Evolutionary conservation across 2,113 vertebrate species (phyloP).

Genomic region (Neotoma lepida): DNA sequence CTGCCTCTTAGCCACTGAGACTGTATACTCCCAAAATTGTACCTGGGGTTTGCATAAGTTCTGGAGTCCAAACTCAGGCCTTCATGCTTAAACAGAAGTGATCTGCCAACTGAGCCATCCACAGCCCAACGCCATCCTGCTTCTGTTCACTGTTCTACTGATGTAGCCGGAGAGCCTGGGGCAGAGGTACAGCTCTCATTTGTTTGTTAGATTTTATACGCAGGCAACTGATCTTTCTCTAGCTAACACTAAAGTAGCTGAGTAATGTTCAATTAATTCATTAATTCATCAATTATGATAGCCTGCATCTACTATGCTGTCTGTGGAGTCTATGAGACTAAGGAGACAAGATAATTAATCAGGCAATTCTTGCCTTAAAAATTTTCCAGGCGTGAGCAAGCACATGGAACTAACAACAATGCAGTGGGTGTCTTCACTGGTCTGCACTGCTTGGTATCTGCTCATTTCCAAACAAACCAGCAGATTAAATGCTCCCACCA

Average conservation of each 20-base stretch:
- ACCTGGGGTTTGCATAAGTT: neutral
- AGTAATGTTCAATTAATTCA: neutral
- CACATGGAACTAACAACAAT: neutral
- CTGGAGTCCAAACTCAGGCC: neutral
- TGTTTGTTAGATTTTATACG: neutral
- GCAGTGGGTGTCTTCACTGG: neutral
- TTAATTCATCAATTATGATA: constrained; percentile 8
- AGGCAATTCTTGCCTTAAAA: neutral
- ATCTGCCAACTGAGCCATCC: neutral
- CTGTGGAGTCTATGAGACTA: neutral
- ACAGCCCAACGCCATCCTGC: neutral
- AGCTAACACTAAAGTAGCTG: neutral
- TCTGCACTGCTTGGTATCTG: neutral
- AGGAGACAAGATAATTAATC: neutral
- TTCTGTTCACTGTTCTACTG: neutral
- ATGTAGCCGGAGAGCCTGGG: fast-evolving
- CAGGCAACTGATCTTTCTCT: neutral
- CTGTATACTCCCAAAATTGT: neutral
- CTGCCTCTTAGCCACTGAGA: neutral
- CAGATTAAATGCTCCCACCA: neutral
- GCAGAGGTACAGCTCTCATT: neutral
- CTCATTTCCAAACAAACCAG: neutral
- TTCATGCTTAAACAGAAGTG: neutral
- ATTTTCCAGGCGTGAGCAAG: neutral
- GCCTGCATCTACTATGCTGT: neutral